Conservation (phyloP, 2,113 vertebrate genomes). For the Pseudopipra pipra region DNA sequence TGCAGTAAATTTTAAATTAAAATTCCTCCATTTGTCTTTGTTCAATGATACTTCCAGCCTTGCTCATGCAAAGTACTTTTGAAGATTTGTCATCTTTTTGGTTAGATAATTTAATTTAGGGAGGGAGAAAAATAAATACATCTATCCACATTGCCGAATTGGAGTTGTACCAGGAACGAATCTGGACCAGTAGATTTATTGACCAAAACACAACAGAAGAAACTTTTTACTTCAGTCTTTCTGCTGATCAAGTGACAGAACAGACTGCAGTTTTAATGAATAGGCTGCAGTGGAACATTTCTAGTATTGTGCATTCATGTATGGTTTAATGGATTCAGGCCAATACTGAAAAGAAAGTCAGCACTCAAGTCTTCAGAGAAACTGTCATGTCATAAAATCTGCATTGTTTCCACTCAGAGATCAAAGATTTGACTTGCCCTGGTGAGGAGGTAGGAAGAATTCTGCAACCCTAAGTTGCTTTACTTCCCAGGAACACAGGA, state of each 20-base stretch:
- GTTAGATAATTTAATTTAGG: neutral
- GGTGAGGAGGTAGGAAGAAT: neutral
- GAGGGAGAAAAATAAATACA: neutral
- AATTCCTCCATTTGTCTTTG: neutral
- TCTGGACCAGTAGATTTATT: constrained; percentile 7
- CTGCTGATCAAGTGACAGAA: neutral
- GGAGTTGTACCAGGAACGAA: constrained; percentile 1
- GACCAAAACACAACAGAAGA: constrained; percentile 41
- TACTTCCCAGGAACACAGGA: neutral
- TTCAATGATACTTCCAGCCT: neutral
- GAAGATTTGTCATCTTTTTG: neutral
- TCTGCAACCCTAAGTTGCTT: neutral
- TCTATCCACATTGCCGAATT: neutral
- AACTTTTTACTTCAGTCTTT: constrained; percentile 2
- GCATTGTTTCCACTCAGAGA: neutral
- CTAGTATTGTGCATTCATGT: neutral
- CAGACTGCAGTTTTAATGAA: neutral
- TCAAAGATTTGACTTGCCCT: neutral
- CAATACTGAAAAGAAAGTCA: constrained; percentile 24
- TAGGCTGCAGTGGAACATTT: constrained; percentile 13
- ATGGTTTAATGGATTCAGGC: constrained; percentile 1
- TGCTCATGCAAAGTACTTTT: neutral
- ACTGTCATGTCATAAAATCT: neutral
- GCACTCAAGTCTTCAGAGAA: neutral
- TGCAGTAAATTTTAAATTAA: neutral